Evolutionary conservation across 2,888 invertebrate species (phyloP), one percentile per base, ranked within the genome.

Genomic region (Chymomyza fuscimana): DNA sequence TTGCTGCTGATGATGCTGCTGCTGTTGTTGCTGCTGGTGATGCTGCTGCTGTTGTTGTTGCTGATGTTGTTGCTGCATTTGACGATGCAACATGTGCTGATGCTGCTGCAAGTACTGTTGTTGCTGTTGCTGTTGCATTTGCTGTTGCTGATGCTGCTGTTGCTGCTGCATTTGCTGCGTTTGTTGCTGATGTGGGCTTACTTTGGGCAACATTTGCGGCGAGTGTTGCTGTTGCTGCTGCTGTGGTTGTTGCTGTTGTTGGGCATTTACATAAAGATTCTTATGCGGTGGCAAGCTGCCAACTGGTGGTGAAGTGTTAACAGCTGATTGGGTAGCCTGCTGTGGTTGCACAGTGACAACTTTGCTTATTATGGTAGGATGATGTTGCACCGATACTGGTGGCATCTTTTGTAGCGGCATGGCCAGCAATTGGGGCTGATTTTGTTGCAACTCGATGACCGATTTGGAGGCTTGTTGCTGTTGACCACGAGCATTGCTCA

Each of bases 301-400:
- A 64, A 80, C 52, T 5, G 82, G 76, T 29, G 85, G 75, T 10
- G 87, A 77, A 6, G 66, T 77, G 12, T 81, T 79, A 61, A 86
- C 79, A 54, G 83, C 80, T 0, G 87, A 79, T 62, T 89, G 88
- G 10, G 89, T 88, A 1, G 89, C 89, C 65, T 91, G 91, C 64
- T 90, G 90, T 3, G 90, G 89, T 67, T 90, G 90, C 62, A 91
- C 90, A 0, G 87, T 88, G 0, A 89, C 91, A 25, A 91, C 91
- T 71, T 91, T 91, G 69, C 89, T 91, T 5, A 90, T 89, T 51
- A 90, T 89, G 4, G 91, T 87, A 10, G 90, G 88, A 67, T 89
- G 89, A 70, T 86, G 85, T 12, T 80, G 72, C 19, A 88, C 80
- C 5, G 89, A 84, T 69, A 88, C 76, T 5, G 89, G 85, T 9